Evolutionary conservation across 2,797 vertebrate genomes (phyloP), one percentile per base, ranked within the genome.

Genomic region (Hipposideros larvatus): DNA sequence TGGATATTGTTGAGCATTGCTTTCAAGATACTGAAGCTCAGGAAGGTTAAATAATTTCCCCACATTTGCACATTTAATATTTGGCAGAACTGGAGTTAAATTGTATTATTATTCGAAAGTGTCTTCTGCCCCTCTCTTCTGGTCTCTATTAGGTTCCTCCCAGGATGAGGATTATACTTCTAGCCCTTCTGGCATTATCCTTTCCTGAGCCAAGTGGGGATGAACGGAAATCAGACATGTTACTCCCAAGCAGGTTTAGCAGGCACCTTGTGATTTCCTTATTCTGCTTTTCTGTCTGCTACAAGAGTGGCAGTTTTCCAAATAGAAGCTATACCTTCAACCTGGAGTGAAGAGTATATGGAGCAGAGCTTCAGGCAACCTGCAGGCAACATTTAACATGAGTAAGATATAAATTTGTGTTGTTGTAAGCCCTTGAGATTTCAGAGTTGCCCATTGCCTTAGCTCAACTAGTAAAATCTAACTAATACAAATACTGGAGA

Each of bases 401-500:
- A 79, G 41, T 13, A 57, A 93, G 19, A 80, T 26, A 51, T 15
- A 84, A 37, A 83, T 31, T 65, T 95, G 66, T 78, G 15, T 63
- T 65, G 21, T 70, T 80, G 34, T 7, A 85, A 83, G 9, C 19
- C 46, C 46, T 61, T 95, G 77, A 83, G 55, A 65, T 66, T 48
- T 85, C 2, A 6, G 6, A 2, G 34, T 65, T 90, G 14, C 82
- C 95, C 9, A 0, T 63, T 82, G 71, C 59, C 16, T 96, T 92
- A 91, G 18, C 7, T 78, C 74, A 74, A 77, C 28, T 63, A 63
- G 34, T 53, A 66, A 55, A 89, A 70, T 63, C 18, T 61, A 46
- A 87, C 21, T 48, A 83, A 91, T 26, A 74, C 21, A 79, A 83
- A 91, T 79, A 34, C 53, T 79, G 31, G 85, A 83, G 37, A 80